These are phyloP conservation scores for Dolichallabes microphthalmus DNA, from an alignment of 2,113 vertebrate genomes.

Conservation along the genomic window DNA sequence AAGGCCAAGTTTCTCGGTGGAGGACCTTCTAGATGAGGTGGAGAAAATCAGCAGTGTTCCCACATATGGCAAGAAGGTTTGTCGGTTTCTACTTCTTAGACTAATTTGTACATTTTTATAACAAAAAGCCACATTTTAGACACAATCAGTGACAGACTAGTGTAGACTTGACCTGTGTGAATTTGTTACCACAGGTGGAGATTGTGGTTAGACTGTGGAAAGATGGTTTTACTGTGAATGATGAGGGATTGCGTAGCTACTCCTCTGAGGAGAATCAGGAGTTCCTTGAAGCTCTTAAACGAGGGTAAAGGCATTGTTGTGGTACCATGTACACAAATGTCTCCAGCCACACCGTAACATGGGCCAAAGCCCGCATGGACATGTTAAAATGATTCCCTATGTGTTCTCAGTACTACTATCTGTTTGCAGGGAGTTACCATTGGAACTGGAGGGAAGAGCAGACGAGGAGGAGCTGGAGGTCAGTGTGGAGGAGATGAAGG, in stretches of 20 bases:
- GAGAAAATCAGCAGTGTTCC: conserved; percentile 76
- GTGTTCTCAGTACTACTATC: not conserved
- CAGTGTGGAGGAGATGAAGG: conserved; percentile 88
- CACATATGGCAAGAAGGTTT: conserved; percentile 70
- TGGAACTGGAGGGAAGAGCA: conserved; percentile 80
- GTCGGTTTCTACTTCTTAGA: not conserved
- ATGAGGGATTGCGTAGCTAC: conserved; percentile 86
- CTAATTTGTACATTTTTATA: not conserved
- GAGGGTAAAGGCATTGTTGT: conserved; percentile 71
- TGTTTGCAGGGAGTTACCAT: conserved; percentile 82
- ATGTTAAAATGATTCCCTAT: not conserved
- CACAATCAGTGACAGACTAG: not conserved
- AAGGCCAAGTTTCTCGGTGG: conserved; percentile 75
- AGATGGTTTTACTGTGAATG: conserved; percentile 91
- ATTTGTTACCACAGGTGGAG: conserved; percentile 76
- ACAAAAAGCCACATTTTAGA: not conserved
- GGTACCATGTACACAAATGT: not conserved
- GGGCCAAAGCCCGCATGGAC: not conserved
- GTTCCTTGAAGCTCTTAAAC: conserved; percentile 90
- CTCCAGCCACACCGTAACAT: not conserved
- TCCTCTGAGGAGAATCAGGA: conserved; percentile 81
- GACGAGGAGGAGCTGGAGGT: conserved; percentile 90
- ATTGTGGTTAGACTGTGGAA: conserved; percentile 92
- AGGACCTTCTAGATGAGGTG: conserved; percentile 77
- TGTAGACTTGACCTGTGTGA: not conserved